These are phyloP conservation scores for Chionodraco myersi DNA, from an alignment of 2,113 vertebrate species.

Conservation along the genomic window DNA sequence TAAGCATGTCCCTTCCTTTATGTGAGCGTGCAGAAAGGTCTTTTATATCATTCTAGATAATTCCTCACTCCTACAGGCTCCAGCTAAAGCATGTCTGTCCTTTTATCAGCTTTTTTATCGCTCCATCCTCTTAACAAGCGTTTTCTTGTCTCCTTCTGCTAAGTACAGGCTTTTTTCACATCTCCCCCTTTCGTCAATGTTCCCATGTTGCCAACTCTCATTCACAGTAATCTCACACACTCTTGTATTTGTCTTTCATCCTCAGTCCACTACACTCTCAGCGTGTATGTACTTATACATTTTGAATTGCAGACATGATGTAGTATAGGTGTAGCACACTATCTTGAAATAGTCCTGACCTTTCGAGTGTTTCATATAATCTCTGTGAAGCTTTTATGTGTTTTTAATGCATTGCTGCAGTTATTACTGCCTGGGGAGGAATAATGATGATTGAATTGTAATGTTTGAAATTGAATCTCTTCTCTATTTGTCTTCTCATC, in stretches of 20 bases:
- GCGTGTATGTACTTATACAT: constrained; percentile 26
- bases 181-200: constrained; percentile 54
- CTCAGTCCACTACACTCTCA: constrained; percentile 14
- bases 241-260: constrained; percentile 33
- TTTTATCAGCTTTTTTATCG: constrained; percentile 72
- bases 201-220: constrained; percentile 55
- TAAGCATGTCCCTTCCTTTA: constrained; percentile 56
- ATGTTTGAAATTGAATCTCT: constrained; percentile 63
- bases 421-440: constrained; percentile 66
- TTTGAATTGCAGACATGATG: constrained; percentile 40
- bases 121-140: constrained; percentile 65
- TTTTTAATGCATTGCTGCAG: constrained; percentile 61
- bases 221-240: constrained; percentile 41
- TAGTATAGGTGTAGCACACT: constrained; percentile 31
- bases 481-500: constrained; percentile 61
- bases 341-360: constrained; percentile 47
- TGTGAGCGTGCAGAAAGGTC: constrained; percentile 48
- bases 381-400: constrained; percentile 59
- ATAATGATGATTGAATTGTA: constrained; percentile 69
- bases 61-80: constrained; percentile 56
- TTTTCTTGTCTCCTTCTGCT: constrained; percentile 54
- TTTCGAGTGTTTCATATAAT: constrained; percentile 53
- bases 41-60: constrained; percentile 74
- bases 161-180: constrained; percentile 54
- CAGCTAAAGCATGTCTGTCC: constrained; percentile 57